Base-by-base conservation (phyloP, 2,888 invertebrate genomes). In the Aromia moschata region DNA sequence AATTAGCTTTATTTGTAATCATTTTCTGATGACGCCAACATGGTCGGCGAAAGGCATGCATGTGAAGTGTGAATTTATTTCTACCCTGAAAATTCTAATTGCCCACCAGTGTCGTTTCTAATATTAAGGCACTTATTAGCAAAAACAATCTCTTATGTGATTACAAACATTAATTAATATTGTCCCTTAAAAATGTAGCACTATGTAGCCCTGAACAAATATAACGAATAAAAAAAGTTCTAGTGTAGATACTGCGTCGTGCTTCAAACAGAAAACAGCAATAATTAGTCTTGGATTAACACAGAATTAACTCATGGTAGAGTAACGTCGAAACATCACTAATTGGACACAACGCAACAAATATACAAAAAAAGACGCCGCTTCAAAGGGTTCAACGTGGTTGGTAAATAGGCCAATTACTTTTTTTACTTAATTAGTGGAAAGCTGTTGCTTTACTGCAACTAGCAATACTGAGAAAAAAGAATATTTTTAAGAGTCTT, bases 341-440 rank as follows among this genome's bases (percentile, higher is more conserved):
- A 64, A 64, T 64, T 64, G 60, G 63, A 64, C 47, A 38, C 55
- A 70, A 65, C 67, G 58, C 64, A 71, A 30, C 38, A 49, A 49
- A 38, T 49, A 49, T 36, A 16, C 14, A 7, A 38, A 49, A n/a
- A 38, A 11, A 49, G 37, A 38, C 16, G 25, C 1, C n/a, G 30
- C 7, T n/a, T 33, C 33, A 11, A 11, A 10, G 33, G 5, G 5
- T 10, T 33, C 10, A 5, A 25, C 5, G 2, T 37, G 17, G 16
- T 14, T 18, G 14, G 38, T n/a, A 49, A 18, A 18, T 49, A 20
- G 14, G 25, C 25, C 38, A 38, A 49, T 49, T 49, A 49, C 20
- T 20, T 25, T 3, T 25, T 25, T 25, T 25, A n/a, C n/a, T n/a
- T n/a, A n/a, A n/a, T n/a, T n/a, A n/a, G n/a, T n/a, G n/a, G n/a